phyloP scores from a whole-genome alignment of 1,140 invertebrate genomes.

The Papilio aristodemus region DNA sequence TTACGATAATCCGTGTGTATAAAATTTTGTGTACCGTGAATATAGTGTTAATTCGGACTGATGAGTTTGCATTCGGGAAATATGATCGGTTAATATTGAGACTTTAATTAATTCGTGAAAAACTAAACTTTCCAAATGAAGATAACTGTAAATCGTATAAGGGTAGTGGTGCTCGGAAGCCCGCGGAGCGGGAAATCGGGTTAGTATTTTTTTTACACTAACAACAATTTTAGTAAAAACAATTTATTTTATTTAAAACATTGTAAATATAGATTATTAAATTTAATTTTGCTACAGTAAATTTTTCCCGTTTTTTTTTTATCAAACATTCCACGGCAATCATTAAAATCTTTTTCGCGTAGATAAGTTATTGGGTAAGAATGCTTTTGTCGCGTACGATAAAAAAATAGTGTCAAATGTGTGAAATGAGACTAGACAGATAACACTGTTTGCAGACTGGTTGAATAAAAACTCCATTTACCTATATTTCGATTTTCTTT shows the following conservation, averaged over 20 bases:
- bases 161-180: conserved; percentile 86
- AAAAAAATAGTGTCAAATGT: conserved; percentile 32
- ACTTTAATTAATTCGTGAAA: conserved; percentile 50
- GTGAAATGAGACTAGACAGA: conserved; percentile 25
- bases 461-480: conserved; percentile 11
- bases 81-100: conserved; percentile 53
- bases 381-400: conserved; percentile 10
- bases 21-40: conserved; percentile 51
- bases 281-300: too few species aligned
- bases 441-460: conserved; percentile 8
- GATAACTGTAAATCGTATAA: conserved; percentile 84
- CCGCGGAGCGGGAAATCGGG: conserved; percentile 86
- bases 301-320: too few species aligned
- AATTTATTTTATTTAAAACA: not conserved
- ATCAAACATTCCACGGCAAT: not conserved
- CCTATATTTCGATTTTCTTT: conserved; percentile 18
- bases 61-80: conserved; percentile 42
- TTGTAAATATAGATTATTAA: not conserved
- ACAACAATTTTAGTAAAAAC: conserved; percentile 7
- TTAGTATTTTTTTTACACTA: conserved; percentile 73
- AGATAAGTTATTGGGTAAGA: conserved; percentile 4
- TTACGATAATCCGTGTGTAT: conserved; percentile 60
- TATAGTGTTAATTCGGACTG: conserved; percentile 49
- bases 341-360: not conserved
- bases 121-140: conserved; percentile 73